These are phyloP conservation scores for Drosophila repleta DNA, from an alignment of 1,140 invertebrate genomes.

Conservation along the genomic window DNA sequence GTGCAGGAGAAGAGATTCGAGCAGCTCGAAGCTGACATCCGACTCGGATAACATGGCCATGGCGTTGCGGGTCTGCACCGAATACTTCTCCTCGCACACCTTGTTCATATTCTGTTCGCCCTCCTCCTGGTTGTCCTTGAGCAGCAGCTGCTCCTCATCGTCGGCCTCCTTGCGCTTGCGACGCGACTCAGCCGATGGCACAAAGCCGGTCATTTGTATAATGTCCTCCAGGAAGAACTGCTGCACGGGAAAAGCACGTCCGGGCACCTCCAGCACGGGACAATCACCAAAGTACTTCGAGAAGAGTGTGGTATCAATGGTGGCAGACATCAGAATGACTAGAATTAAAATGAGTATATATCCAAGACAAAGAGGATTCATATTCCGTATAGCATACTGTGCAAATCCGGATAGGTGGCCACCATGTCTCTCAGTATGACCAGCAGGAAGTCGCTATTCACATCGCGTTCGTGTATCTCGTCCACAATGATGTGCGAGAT, in stretches of 20 bases:
- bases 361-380: background rate
- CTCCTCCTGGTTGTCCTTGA: slow-evolving; percentile 85
- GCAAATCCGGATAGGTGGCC: slow-evolving; percentile 93
- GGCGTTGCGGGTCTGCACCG: slow-evolving; percentile 87
- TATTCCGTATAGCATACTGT: slow-evolving; percentile 80
- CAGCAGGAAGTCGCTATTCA: slow-evolving; percentile 98
- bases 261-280: slow-evolving; percentile 90
- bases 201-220: slow-evolving; percentile 91
- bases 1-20: slow-evolving; percentile 92
- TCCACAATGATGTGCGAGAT: slow-evolving; percentile 97
- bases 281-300: slow-evolving; percentile 95
- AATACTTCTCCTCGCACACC: slow-evolving; percentile 85
- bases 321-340: slow-evolving; percentile 98
- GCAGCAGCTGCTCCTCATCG: slow-evolving; percentile 86
- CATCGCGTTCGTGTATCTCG: slow-evolving; percentile 98
- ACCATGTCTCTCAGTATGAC: slow-evolving; percentile 97
- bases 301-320: slow-evolving; percentile 96
- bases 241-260: slow-evolving; percentile 91
- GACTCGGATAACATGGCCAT: slow-evolving; percentile 92
- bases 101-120: slow-evolving; percentile 93
- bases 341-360: no score
- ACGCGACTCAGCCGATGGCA: slow-evolving; percentile 88
- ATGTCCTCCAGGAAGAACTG: slow-evolving; percentile 97
- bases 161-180: slow-evolving; percentile 89
- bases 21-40: slow-evolving; percentile 95